Conservation (phyloP, 2,113 vertebrate species). For the Ictidomys tridecemlineatus region DNA sequence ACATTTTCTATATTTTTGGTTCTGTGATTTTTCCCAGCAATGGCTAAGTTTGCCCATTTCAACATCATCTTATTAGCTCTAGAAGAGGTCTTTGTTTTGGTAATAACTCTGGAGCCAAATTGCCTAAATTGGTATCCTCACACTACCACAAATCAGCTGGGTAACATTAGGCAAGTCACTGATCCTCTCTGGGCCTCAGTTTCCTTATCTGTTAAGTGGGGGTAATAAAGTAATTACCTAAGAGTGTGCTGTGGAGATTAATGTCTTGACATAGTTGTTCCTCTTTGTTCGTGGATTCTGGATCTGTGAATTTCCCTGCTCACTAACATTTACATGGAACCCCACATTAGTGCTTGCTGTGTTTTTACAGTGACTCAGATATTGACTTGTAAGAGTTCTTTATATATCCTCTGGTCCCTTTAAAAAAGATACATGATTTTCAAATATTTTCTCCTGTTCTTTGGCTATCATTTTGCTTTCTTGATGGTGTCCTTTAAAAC, state of each 20-base stretch:
- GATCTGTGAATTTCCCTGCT: no score
- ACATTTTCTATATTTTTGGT: background rate
- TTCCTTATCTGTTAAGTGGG: no score
- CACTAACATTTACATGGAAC: no score
- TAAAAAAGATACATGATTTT: background rate
- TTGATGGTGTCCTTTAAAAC: constrained; percentile 39
- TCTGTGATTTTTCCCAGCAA: background rate
- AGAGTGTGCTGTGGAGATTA: no score
- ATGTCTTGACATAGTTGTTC: background rate
- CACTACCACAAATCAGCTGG: background rate
- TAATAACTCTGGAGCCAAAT: no score
- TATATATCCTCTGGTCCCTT: background rate
- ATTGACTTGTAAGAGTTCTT: background rate
- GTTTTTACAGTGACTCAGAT: background rate
- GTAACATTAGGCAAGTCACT: background rate
- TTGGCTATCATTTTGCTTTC: background rate
- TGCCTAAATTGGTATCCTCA: background rate
- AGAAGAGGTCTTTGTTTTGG: background rate
- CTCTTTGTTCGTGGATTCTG: no score
- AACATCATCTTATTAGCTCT: background rate
- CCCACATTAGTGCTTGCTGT: no score
- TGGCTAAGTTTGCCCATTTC: background rate
- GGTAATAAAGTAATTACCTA: no score
- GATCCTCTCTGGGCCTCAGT: background rate
- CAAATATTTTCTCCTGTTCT: background rate